A percentile compares a stretch with the other conserved stretches of the same genome.
Evolutionary conservation across 2,113 vertebrate genomes (phyloP).

Genomic region (Rhineura floridana): DNA sequence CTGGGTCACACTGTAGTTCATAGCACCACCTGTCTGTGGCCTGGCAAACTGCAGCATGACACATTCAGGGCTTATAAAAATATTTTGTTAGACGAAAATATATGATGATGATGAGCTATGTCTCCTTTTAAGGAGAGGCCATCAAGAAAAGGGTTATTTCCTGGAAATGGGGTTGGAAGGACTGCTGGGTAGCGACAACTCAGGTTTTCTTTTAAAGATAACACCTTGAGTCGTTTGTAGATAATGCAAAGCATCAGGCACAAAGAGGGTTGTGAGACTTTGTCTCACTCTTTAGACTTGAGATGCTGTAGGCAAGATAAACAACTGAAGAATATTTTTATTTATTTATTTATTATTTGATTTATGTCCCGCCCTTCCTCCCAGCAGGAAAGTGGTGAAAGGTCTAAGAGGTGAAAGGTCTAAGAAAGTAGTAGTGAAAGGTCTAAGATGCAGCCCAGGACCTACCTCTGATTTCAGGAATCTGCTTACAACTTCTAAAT

Average conservation of each 20-base stretch:
- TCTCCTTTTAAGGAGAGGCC: background rate
- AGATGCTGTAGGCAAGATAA: background rate
- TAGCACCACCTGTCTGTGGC: no score
- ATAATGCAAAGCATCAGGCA: no score
- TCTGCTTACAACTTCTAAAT: background rate
- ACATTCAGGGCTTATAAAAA: no score
- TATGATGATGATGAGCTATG: background rate
- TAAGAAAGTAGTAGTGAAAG: background rate
- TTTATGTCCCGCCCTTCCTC: no score
- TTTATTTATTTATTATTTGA: no score
- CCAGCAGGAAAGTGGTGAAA: no score
- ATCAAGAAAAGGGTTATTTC: background rate
- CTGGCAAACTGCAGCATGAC: no score
- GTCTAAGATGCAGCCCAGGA: background rate
- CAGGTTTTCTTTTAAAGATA: background rate
- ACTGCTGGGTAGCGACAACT: background rate
- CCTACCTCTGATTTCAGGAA: background rate
- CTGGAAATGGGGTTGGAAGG: background rate
- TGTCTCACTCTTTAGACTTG: background rate
- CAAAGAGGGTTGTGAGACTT: background rate
- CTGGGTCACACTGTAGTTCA: no score
- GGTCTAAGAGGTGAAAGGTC: no score
- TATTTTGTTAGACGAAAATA: no score
- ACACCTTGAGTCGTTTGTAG: no score
- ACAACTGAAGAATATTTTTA: background rate